phyloP scores from a whole-genome alignment of 2,797 vertebrate species.

The Tenualosa ilisha region DNA sequence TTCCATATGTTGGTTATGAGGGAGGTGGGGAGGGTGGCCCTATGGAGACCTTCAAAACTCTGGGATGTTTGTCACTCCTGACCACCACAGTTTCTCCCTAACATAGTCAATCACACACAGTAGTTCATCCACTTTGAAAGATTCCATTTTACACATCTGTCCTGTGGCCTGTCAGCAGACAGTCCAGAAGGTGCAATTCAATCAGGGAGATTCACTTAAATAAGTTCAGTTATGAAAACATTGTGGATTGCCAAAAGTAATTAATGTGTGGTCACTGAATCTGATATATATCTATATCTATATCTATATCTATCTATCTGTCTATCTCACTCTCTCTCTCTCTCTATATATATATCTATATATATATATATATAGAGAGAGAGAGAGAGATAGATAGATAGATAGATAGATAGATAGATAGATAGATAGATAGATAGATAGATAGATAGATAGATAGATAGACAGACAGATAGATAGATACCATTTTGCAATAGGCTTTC shows the following conservation, averaged over 20 bases:
- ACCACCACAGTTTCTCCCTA: not conserved
- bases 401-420: not conserved
- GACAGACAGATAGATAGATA: not conserved
- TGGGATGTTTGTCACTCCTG: not conserved
- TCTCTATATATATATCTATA: too few species aligned
- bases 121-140: not conserved
- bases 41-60: not conserved
- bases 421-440: not conserved
- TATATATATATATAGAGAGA: too few species aligned
- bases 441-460: not conserved
- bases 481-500: not conserved
- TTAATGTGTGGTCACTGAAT: too few species aligned
- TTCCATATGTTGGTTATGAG: conserved; percentile 26
- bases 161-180: not conserved
- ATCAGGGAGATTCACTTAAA: not conserved
- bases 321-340: too few species aligned
- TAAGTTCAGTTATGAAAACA: too few species aligned
- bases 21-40: not conserved
- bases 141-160: not conserved
- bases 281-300: too few species aligned
- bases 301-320: too few species aligned
- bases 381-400: not conserved
- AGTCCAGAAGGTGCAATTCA: not conserved
- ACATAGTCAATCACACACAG: not conserved
- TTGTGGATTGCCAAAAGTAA: too few species aligned